Base-by-base conservation (phyloP, 2,888 invertebrate genomes). In the Ormyrus labotus region DNA sequence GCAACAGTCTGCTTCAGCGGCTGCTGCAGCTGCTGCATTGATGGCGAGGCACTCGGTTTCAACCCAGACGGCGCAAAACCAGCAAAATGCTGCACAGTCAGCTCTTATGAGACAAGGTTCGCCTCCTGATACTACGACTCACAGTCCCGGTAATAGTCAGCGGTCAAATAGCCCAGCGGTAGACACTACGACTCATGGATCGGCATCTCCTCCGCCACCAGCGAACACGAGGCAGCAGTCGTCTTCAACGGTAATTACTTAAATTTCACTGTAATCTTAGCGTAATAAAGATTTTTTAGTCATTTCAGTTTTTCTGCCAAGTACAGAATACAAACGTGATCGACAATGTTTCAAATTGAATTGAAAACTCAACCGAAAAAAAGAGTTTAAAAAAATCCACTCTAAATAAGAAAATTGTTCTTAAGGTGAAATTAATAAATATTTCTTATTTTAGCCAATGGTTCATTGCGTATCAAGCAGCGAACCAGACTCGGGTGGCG, bases 381-480 rank as follows among this genome's bases (percentile, higher is more conserved):
- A 34, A 34, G 34, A 34, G 34, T 34, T 34, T 34, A 34, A 34
- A 34, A 34, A 34, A 34, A 34, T 34, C 34, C 34, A 34, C 3
- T 34, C 34, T 3, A 34, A 34, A 34, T 0, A 34, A 34, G 34
- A 34, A 34, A 34, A 34, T 51, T 67, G 53, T 53, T 34, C 11
- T 50, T 19, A 34, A 19, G 3, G n/a, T 19, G n/a, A 68, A 67
- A 67, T 67, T 13, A 19, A 60, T 61, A 11, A 55, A 48, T 63
- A 45, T 60, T 10, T 53, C 4, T 68, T 13, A 47, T 67, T 83
- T 67, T 91, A 94, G 94, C 94, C 95, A 6, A 94, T 96, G 96
- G 96, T 96, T 50, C 96, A 96, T 89, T 96, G 96, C 89, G 95
- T 96, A 82, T 96, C 96, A 53, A 96, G 96, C 88, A 96, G 96